Conservation (phyloP, 2,888 invertebrate genomes). For the Drosophila cyrtoloma region DNA sequence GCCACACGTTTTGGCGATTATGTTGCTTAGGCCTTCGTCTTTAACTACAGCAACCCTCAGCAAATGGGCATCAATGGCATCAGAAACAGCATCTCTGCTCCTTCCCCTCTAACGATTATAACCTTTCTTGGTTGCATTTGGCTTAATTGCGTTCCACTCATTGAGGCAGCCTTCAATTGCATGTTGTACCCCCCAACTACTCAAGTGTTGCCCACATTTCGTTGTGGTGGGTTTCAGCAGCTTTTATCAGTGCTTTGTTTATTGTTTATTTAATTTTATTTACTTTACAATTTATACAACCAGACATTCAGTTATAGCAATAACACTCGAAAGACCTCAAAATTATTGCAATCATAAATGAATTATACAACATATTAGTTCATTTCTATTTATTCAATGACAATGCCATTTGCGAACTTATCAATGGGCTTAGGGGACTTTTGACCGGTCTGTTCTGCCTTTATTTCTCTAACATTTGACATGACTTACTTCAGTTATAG, state of each 20-base stretch:
- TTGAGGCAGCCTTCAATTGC: constrained; percentile 35
- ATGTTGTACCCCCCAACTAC: constrained; percentile 5
- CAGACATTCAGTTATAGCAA: neutral
- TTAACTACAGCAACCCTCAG: constrained; percentile 7
- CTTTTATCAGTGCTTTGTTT: constrained; percentile 23
- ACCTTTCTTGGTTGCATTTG: constrained; percentile 47
- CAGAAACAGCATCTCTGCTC: constrained; percentile 10
- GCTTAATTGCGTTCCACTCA: constrained; percentile 53
- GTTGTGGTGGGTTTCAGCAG: neutral
- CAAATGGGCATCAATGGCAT: constrained; percentile 2
- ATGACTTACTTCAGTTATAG: neutral
- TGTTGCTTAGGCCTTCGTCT: constrained; percentile 71
- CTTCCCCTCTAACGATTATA: neutral
- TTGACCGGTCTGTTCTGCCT: neutral
- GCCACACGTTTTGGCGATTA: constrained; percentile 78
- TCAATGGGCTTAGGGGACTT: constrained; percentile 14
- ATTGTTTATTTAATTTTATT: constrained; percentile 43
- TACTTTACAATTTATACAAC: constrained; percentile 20
- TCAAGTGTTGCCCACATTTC: neutral
- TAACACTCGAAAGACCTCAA: neutral
- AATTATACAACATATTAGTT: constrained; percentile 5
- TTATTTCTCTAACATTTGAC: constrained; percentile 17
- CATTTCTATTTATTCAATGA: constrained; percentile 7
- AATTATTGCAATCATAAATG: constrained; percentile 6
- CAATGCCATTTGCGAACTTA: constrained; percentile 7